Evolutionary conservation across 2,113 vertebrate species (phyloP).

Genomic region (Astur gentilis): DNA sequence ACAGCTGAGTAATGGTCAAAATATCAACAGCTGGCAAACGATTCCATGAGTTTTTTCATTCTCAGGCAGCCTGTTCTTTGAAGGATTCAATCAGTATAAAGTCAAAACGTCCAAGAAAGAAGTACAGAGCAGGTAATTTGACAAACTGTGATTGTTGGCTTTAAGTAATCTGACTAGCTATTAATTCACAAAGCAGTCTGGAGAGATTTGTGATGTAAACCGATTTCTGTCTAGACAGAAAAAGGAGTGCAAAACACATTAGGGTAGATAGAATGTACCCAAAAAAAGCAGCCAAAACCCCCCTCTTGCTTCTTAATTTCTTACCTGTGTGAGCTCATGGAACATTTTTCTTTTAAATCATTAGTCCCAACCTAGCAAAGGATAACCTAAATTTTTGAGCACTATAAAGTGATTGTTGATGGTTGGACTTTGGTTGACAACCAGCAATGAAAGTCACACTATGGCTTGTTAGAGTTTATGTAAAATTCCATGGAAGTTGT

Average conservation of each 20-base stretch:
- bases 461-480: neutral
- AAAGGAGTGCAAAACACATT: conserved; percentile 73
- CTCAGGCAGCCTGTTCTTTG: conserved; percentile 49
- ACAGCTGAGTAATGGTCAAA: conserved; percentile 75
- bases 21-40: conserved; percentile 70
- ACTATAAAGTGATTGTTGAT: neutral
- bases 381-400: neutral
- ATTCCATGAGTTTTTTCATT: conserved; percentile 40
- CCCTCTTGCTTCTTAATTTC: conserved; percentile 5
- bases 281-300: conserved; percentile 23
- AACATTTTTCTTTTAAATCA: conserved; percentile 10
- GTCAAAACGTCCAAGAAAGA: conserved; percentile 61
- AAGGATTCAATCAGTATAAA: conserved; percentile 65
- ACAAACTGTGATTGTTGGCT: conserved; percentile 69
- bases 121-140: conserved; percentile 66
- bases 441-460: neutral
- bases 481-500: neutral
- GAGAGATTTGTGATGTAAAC: conserved; percentile 69
- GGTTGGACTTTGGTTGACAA: neutral
- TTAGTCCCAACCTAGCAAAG: neutral
- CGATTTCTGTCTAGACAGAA: conserved; percentile 80
- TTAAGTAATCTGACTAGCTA: conserved; percentile 69
- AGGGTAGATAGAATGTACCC: conserved; percentile 45
- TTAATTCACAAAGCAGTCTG: conserved; percentile 74
- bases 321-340: conserved; percentile 21